These are phyloP conservation scores for Sardinella longiceps DNA, from an alignment of 2,797 vertebrate genomes.

Conservation along the genomic window DNA sequence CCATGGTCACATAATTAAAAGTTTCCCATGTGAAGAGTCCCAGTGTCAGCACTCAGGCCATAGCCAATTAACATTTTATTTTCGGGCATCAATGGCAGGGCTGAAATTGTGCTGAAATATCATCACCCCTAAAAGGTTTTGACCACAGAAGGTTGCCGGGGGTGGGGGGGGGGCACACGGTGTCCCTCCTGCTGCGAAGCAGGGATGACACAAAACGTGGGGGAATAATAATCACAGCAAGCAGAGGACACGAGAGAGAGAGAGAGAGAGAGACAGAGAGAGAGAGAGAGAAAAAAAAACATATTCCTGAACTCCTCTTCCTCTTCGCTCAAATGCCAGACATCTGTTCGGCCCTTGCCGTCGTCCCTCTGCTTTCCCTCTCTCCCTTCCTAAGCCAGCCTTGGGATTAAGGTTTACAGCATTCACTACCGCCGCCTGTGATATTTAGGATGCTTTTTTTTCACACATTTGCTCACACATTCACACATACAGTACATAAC, in stretches of 20 bases:
- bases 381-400: slow-evolving; percentile 40
- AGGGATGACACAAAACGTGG: neutral
- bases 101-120: neutral
- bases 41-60: neutral
- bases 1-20: neutral
- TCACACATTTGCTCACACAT: slow-evolving; percentile 46
- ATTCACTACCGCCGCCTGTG: slow-evolving; percentile 52
- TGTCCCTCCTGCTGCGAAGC: neutral
- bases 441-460: neutral
- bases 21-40: neutral
- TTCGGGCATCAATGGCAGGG: neutral
- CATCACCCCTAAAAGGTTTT: neutral
- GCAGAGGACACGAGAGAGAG: neutral
- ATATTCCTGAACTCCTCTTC: slow-evolving; percentile 31
- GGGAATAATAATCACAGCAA: slow-evolving; percentile 2
- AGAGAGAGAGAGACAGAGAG: no score
- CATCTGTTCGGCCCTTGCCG: slow-evolving; percentile 52
- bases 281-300: slow-evolving; percentile 13
- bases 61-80: neutral
- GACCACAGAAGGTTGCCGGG: neutral
- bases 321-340: slow-evolving; percentile 59
- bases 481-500: slow-evolving; percentile 47
- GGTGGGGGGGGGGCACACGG: neutral
- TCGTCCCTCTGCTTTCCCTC: slow-evolving; percentile 25
- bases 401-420: slow-evolving; percentile 53